These are phyloP conservation scores for Eristalis arbustorum DNA, from an alignment of 2,888 invertebrate species.

Conservation along the genomic window DNA sequence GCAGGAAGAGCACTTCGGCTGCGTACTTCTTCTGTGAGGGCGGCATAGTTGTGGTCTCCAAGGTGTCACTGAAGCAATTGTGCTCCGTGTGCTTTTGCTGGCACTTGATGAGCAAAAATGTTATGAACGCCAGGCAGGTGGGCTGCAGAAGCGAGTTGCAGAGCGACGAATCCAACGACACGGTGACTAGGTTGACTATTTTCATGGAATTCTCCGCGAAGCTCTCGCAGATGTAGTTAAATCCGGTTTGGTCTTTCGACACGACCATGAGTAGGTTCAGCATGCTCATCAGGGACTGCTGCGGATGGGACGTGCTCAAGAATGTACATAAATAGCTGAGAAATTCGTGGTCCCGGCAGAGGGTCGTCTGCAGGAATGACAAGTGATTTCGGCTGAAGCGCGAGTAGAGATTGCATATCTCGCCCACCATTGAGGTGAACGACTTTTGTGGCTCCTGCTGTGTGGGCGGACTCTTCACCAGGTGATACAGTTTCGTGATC, in stretches of 20 bases:
- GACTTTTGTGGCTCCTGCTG: conserved; percentile 48
- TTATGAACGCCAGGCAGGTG: conserved; percentile 72
- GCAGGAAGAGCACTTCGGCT: conserved; percentile 68
- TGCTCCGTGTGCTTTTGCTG: conserved; percentile 65
- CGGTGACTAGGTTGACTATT: conserved; percentile 72
- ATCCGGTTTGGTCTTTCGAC: conserved; percentile 74
- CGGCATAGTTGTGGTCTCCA: conserved; percentile 48
- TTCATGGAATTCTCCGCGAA: conserved; percentile 64
- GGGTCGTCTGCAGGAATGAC: conserved; percentile 73
- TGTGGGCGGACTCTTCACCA: conserved; percentile 72
- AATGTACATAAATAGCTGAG: conserved; percentile 56
- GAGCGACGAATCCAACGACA: conserved; percentile 69
- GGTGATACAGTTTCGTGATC: conserved; percentile 73
- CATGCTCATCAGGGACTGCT: conserved; percentile 60
- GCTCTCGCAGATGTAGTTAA: conserved; percentile 72
- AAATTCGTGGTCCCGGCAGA: conserved; percentile 76
- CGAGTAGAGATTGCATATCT: conserved; percentile 76
- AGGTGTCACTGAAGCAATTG: conserved; percentile 63
- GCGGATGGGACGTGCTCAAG: conserved; percentile 53
- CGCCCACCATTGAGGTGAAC: conserved; percentile 73
- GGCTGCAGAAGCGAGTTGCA: conserved; percentile 71
- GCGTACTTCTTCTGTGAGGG: conserved; percentile 38
- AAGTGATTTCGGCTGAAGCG: conserved; percentile 74
- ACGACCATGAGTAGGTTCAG: conserved; percentile 71
- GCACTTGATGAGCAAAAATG: conserved; percentile 73